Evolutionary conservation across 2,113 vertebrate species (phyloP).

Genomic region (Ondatra zibethicus): DNA sequence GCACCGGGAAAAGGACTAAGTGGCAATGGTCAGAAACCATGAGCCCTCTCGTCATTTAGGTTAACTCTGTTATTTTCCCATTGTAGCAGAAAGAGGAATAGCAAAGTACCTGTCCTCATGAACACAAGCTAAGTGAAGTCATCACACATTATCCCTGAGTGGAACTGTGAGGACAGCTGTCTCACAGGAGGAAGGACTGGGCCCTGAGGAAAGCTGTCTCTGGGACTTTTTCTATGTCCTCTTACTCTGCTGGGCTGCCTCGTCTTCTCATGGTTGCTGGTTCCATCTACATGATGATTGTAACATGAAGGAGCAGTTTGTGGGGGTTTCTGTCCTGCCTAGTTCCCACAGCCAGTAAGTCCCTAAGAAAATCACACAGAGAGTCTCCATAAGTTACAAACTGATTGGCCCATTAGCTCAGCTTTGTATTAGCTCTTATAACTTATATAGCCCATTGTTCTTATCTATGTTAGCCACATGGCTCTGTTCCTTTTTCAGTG

Average conservation of each 20-base stretch:
- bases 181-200: background rate
- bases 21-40: background rate
- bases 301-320: too few species aligned
- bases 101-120: background rate
- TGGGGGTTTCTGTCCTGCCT: too few species aligned
- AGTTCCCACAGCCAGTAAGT: too few species aligned
- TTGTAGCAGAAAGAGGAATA: background rate
- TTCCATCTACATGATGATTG: background rate
- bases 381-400: too few species aligned
- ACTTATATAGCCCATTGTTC: too few species aligned
- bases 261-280: background rate
- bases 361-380: too few species aligned
- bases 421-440: too few species aligned
- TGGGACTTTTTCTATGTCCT: background rate
- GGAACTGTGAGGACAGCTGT: background rate
- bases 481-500: too few species aligned
- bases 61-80: background rate
- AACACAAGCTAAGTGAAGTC: conserved; percentile 2
- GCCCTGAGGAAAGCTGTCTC: background rate
- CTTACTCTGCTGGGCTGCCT: background rate
- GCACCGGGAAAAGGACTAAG: background rate
- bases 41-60: background rate
- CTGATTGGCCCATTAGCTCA: too few species aligned
- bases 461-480: too few species aligned
- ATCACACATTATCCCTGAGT: background rate